Percentiles rank a stretch among this genome's conserved stretches.
Evolutionary conservation across 2,888 invertebrate species (phyloP).

Genomic region (Gymnocheta viridis): DNA sequence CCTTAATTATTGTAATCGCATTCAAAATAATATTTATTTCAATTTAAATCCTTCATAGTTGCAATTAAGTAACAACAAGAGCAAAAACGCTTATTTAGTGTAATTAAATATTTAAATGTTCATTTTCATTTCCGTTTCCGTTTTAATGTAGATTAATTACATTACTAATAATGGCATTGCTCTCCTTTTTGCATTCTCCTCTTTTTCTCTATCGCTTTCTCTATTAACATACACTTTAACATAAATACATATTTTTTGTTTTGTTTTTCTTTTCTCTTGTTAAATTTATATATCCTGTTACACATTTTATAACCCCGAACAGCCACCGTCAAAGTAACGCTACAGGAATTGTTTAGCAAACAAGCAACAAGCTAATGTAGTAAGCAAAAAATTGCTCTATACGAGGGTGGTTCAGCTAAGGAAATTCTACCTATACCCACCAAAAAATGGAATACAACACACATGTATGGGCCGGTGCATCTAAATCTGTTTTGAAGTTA

Average conservation of each 20-base stretch:
- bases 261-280: neutral
- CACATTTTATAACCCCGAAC: constrained; percentile 1
- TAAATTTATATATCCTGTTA: constrained; percentile 22
- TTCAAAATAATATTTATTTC: neutral
- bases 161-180: neutral
- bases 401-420: neutral
- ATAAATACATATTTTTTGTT: neutral
- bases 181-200: neutral
- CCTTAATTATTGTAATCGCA: neutral
- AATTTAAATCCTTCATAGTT: neutral
- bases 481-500: too few species aligned
- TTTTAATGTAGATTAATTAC: constrained; percentile 49
- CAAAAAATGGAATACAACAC: too few species aligned
- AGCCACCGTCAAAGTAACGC: neutral
- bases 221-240: neutral
- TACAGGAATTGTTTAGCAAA: neutral
- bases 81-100: neutral
- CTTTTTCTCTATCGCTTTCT: neutral
- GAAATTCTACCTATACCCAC: too few species aligned
- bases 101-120: constrained; percentile 43
- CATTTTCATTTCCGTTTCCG: constrained; percentile 65
- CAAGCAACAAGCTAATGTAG: constrained; percentile 8
- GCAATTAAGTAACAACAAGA: neutral
- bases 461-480: too few species aligned
- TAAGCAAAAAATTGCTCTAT: neutral